phyloP scores from a whole-genome alignment of 2,113 vertebrate species.

The Leucoraja erinaceus region DNA sequence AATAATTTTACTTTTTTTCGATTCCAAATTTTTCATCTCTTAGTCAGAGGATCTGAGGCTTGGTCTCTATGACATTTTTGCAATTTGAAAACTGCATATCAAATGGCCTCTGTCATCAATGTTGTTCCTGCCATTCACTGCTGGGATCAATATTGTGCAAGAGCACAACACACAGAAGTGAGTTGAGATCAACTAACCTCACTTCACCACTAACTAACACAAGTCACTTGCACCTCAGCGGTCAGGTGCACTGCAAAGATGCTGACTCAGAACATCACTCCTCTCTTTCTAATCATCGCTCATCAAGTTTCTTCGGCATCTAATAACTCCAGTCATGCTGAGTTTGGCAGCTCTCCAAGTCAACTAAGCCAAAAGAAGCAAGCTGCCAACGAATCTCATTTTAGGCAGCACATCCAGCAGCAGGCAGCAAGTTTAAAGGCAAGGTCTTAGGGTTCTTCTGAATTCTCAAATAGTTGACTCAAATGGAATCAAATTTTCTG shows the following conservation, averaged over 20 bases:
- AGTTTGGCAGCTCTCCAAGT: neutral
- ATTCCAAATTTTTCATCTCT: neutral
- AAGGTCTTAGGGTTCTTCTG: neutral
- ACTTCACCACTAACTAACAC: neutral
- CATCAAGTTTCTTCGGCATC: neutral
- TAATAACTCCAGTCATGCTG: neutral
- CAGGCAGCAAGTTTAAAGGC: neutral
- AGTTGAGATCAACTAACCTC: neutral
- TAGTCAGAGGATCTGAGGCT: neutral
- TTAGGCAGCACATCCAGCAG: neutral
- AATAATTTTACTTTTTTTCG: neutral
- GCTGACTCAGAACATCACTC: neutral
- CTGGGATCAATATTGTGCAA: neutral
- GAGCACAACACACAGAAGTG: neutral
- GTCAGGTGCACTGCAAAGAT: neutral
- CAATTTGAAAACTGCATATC: neutral
- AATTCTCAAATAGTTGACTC: neutral
- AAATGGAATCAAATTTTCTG: neutral
- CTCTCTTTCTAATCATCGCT: neutral
- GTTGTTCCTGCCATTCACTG: neutral
- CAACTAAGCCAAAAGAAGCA: neutral
- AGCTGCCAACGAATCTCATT: neutral
- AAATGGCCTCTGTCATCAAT: neutral
- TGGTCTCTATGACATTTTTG: neutral
- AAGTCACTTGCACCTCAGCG: neutral